Conservation (phyloP, 1,140 invertebrate species). For the Augochlora pura region DNA sequence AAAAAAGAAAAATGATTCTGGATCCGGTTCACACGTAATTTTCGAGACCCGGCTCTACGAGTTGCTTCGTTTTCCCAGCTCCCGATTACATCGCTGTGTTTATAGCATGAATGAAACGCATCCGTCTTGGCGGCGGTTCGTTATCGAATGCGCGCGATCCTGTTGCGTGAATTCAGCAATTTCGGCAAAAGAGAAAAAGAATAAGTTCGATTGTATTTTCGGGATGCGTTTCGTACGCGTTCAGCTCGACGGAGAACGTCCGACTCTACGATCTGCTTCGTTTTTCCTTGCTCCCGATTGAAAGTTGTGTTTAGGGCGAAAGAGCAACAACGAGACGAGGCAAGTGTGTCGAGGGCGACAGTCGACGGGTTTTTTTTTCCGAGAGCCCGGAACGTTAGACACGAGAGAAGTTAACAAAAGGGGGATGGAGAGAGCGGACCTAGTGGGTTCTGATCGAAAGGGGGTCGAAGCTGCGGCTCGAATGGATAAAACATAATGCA, state of each 20-base stretch:
- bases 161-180: too few relatives aligned
- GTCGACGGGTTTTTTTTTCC: too few relatives aligned
- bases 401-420: neutral
- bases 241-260: neutral
- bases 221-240: neutral
- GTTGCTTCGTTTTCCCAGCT: too few relatives aligned
- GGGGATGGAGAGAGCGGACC: neutral
- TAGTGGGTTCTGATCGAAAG: neutral
- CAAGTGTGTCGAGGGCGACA: neutral
- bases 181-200: too few relatives aligned
- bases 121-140: too few relatives aligned
- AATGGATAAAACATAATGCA: slow-evolving; percentile 44
- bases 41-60: too few relatives aligned
- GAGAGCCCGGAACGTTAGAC: neutral
- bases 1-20: too few relatives aligned
- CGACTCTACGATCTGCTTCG: neutral
- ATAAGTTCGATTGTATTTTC: too few relatives aligned
- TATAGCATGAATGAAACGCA: too few relatives aligned
- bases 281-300: neutral
- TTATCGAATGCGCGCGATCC: too few relatives aligned
- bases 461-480: neutral
- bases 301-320: neutral
- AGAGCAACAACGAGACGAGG: slow-evolving; percentile 4
- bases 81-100: too few relatives aligned
- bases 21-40: too few relatives aligned